These are phyloP conservation scores for Osmerus mordax DNA, from an alignment of 2,113 vertebrate species.

Conservation along the genomic window DNA sequence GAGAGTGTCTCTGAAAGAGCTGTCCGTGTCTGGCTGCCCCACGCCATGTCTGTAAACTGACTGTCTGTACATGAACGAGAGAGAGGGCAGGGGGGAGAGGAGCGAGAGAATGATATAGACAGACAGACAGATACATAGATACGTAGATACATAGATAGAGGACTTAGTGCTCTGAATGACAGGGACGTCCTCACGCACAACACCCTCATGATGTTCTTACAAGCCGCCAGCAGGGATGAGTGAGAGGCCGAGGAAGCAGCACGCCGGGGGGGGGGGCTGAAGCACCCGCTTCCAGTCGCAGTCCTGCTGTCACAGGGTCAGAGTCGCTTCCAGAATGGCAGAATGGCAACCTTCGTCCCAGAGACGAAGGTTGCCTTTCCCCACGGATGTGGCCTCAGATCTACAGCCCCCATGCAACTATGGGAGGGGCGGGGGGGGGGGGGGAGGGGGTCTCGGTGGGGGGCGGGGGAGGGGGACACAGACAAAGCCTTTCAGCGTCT, in stretches of 20 bases:
- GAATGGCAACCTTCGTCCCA: neutral
- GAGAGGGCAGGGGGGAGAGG: neutral
- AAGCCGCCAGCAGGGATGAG: neutral
- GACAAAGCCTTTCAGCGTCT: conserved; percentile 29
- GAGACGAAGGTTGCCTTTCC: too few relatives aligned
- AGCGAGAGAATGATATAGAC: too few relatives aligned
- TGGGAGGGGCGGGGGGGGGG: too few relatives aligned
- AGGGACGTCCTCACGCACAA: too few relatives aligned
- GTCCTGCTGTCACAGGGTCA: conserved; percentile 6
- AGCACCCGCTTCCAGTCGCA: neutral
- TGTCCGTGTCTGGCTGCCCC: conserved; percentile 39
- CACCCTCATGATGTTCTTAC: too few relatives aligned
- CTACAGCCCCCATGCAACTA: too few relatives aligned
- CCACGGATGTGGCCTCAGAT: too few relatives aligned
- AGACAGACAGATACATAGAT: too few relatives aligned
- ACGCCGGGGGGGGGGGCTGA: neutral
- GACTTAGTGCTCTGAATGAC: too few relatives aligned
- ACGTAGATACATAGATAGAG: neutral
- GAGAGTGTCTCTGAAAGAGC: conserved; percentile 50
- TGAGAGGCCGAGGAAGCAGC: neutral
- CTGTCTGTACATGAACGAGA: neutral
- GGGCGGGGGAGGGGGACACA: conserved; percentile 1
- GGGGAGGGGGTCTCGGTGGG: too few relatives aligned
- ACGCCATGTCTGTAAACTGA: conserved; percentile 37
- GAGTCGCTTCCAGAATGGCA: conserved; percentile 30